Evolutionary conservation across 2,888 invertebrate genomes (phyloP), one percentile per base, ranked within the genome.

Genomic region (Nemapogon koenigi): DNA sequence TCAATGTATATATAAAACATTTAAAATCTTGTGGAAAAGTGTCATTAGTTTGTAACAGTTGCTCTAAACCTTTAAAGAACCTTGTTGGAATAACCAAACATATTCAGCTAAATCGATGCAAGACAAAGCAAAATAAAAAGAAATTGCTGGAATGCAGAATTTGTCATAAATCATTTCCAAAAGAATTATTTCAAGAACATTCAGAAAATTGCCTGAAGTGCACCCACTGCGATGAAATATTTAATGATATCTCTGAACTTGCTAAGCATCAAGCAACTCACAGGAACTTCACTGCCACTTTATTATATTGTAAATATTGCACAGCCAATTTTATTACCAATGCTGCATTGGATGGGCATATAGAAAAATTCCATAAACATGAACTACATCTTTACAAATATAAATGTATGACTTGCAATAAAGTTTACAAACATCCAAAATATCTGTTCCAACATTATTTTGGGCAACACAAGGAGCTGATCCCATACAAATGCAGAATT

Each of bases 401-500:
- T 36, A 42, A 46, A 3, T 78, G 76, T 19, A 41, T 52, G 0
- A 49, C 59, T 10, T 78, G 76, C 10, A 11, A 26, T 4, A 45
- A 59, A 0, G 43, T 41, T 1, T 78, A 59, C 16, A 63, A 62
- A 29, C 76, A 76, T 46, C 76, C 76, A 0, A 61, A 68, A 37
- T 53, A 55, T 3, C 38, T 78, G 1, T 75, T 78, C 13, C 61
- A 48, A 0, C 76, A 78, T 46, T 75, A 60, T 37, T 65, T 49
- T 15, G 49, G 56, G 0, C 54, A 46, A 1, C 76, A 78, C 22
- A 66, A 55, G 26, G 57, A 64, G 0, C 41, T 78, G 0, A 44
- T 61, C 3, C 76, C 76, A 0, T 76, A 63, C 32, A 62, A 51
- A 0, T 76, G 76, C 40, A 62, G 52, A 32, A 68, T 72, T n/a